Percentiles rank a stretch among this genome's conserved stretches.
Conservation (phyloP, 2,797 vertebrate genomes). For the Gorsachius magnificus region DNA sequence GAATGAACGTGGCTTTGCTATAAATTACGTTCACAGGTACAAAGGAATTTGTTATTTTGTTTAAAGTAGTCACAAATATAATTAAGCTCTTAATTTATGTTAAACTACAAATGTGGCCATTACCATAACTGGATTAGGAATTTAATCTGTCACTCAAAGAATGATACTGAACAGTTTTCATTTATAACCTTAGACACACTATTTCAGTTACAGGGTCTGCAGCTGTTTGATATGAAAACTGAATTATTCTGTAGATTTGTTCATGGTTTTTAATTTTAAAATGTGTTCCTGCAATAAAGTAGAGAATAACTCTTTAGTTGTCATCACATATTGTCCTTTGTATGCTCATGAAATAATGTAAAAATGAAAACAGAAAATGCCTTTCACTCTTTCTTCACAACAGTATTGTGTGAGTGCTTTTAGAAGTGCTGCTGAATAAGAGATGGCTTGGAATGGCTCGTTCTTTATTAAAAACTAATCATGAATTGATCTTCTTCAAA, state of each 20-base stretch:
- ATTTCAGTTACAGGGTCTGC: constrained; percentile 92
- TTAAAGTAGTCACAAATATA: constrained; percentile 99
- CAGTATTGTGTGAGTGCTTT: constrained; percentile 28
- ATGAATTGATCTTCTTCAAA: constrained; percentile 44
- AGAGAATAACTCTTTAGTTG: constrained; percentile 75
- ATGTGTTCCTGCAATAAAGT: constrained; percentile 77
- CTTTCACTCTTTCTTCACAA: constrained; percentile 54
- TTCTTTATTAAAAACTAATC: constrained; percentile 68
- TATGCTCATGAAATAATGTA: constrained; percentile 54
- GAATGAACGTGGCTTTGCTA: constrained; percentile 97
- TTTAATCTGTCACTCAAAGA: constrained; percentile 95
- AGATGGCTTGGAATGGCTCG: constrained; percentile 40
- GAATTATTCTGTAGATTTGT: constrained; percentile 87
- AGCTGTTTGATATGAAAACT: constrained; percentile 94
- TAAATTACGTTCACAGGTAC: constrained; percentile 99
- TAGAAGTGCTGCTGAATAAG: constrained; percentile 56
- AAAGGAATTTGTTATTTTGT: constrained; percentile 97
- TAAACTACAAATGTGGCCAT: constrained; percentile 97
- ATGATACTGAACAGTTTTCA: constrained; percentile 94
- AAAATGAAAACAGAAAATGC: constrained; percentile 65
- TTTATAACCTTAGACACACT: constrained; percentile 95
- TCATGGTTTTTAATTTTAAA: constrained; percentile 86
- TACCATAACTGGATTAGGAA: constrained; percentile 96
- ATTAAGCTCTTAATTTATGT: constrained; percentile 99
- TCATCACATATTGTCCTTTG: constrained; percentile 59